A percentile compares a stretch with the other conserved stretches of the same genome.
phyloP scores from a whole-genome alignment of 2,113 vertebrate species.

The Neofelis nebulosa region DNA sequence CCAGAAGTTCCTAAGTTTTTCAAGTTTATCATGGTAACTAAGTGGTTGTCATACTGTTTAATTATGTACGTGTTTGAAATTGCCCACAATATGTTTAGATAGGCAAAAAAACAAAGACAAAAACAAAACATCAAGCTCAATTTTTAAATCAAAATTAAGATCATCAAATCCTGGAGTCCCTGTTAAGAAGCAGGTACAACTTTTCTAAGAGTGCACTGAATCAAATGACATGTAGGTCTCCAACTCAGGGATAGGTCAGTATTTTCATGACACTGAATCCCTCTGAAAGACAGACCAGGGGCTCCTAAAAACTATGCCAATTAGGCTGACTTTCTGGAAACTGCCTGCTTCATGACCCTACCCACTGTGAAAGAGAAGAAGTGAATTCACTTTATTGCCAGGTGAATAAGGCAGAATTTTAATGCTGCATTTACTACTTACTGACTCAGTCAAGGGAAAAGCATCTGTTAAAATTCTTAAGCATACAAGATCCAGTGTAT shows the following conservation, averaged over 20 bases:
- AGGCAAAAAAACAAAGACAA: neutral
- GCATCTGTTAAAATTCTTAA: slow-evolving; percentile 64
- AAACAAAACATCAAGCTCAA: neutral
- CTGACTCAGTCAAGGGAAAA: slow-evolving; percentile 62
- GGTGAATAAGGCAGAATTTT: slow-evolving; percentile 64
- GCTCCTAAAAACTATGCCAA: neutral
- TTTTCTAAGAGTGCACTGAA: neutral
- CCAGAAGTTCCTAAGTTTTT: neutral
- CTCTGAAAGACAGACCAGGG: neutral
- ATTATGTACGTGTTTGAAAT: neutral
- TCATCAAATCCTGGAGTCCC: neutral
- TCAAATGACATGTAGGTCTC: neutral
- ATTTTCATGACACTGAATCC: neutral
- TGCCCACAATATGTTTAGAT: neutral
- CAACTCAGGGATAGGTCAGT: neutral
- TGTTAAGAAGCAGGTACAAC: neutral
- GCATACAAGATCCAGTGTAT: slow-evolving; percentile 55
- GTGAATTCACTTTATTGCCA: slow-evolving; percentile 61
- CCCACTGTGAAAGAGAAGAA: slow-evolving; percentile 14
- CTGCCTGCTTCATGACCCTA: neutral
- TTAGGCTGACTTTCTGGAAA: neutral
- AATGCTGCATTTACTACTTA: slow-evolving; percentile 65
- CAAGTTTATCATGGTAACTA: neutral
- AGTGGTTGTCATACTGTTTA: neutral
- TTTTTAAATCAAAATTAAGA: slow-evolving; percentile 34